Base-by-base conservation (phyloP, 1,140 invertebrate species). In the Bombyx mori region DNA sequence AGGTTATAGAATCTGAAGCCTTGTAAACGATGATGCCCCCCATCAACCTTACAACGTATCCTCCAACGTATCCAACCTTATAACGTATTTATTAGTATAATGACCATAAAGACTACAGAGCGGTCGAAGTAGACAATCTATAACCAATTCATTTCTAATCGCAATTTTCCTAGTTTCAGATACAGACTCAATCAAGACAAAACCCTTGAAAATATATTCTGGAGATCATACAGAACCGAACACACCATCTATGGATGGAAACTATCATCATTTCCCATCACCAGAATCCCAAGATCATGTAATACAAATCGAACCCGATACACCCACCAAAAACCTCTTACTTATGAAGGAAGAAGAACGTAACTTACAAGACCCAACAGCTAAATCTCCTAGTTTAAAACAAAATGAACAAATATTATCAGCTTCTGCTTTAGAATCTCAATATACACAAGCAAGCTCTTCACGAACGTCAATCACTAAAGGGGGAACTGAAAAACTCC, bases 281-380 rank as follows among this genome's bases (percentile, higher is more conserved):
- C 45, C 60, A 6, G 65, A 73, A 57, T 66, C 66, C 49, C 62
- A 60, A 60, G 75, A 82, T 42, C 75, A 83, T 51, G 66, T 85
- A 46, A 81, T 86, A 50, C 75, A 83, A 63, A 84, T 84, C 65
- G 82, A 84, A 50, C 63, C 63, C 49, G 66, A 66, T 48, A 61
- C 68, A 3, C 75, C 76, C 51, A 75, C 75, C 3, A 82, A 72
- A 58, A 76, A 67, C 26, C 60, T 84, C 12, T 82, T 76, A 57
- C 82, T 83, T 44, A 84, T 79, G 3, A 72, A 82, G 61, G 79
- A 82, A 58, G 81, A 86, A 63, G 77, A 83, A 56, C 66, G 65
- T 5, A 75, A 68, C 12, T 58, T 82, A 18, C 77, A 82, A 54
- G 82, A 81, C 67, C 83, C 80, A 6, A 71, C 81, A 10, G 75